A percentile compares a stretch with the other conserved stretches of the same genome.
Conservation (phyloP, 2,113 vertebrate genomes). For the Zosterops japonicus region DNA sequence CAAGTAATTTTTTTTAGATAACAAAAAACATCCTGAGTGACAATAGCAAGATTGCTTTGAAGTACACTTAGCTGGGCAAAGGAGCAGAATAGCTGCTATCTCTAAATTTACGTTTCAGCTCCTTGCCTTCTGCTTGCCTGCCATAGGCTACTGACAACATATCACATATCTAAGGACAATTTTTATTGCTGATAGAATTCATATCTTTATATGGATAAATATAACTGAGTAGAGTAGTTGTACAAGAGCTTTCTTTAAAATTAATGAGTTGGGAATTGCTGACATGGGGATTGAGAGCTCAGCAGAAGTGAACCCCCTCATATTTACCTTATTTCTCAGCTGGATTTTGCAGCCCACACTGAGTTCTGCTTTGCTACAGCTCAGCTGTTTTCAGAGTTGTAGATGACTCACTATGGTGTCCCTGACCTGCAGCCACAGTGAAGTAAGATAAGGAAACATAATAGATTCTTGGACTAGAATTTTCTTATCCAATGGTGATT, state of each 20-base stretch:
- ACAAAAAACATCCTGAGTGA: not conserved
- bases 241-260: constrained; percentile 6
- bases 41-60: not conserved
- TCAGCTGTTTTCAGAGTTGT: not conserved
- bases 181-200: not conserved
- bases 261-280: not conserved
- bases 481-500: not conserved
- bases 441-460: not conserved
- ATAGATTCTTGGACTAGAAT: not conserved
- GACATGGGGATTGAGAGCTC: not conserved
- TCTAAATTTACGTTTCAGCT: not conserved
- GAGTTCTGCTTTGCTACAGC: not conserved
- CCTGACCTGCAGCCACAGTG: not conserved
- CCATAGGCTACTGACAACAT: not conserved
- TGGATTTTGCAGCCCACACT: not conserved
- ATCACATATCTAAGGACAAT: not conserved
- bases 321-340: not conserved
- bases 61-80: not conserved
- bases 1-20: not conserved
- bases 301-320: not conserved
- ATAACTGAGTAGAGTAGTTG: not conserved
- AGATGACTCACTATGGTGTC: not conserved
- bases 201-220: not conserved
- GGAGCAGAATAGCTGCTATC: not conserved
- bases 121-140: not conserved